Base-by-base conservation (phyloP, 2,113 vertebrate genomes). In the Bostrychus sinensis region DNA sequence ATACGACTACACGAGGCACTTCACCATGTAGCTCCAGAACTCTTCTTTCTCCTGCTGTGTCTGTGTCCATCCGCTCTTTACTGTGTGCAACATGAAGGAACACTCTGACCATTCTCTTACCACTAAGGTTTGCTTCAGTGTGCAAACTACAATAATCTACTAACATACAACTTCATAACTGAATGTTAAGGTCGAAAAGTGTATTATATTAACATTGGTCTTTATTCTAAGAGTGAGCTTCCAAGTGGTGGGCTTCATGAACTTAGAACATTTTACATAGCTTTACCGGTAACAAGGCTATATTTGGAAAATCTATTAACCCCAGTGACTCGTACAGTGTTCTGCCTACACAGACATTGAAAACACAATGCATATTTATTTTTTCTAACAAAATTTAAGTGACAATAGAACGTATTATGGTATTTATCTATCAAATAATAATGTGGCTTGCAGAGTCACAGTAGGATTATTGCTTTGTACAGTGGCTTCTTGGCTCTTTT, bases 1-100 rank as follows among this genome's bases (percentile, higher is more conserved):
- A 84, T 99, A 99, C 38, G 97, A 99, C 89, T 99, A 98, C 91
- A 99, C 97, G 0, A 94, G 96, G 87, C 95, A 99, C 87, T 99
- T 99, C 91, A 98, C 95, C 8, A 99, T 99, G 97, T 98, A 95
- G 94, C 67, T 62, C 3, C 26, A 37, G 37, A 26, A 10, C 36
- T 4, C 48, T 63, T 23, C 6, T 58, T 16, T 39, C 32, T 56
- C 51, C 53, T 63, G 25, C n/a, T 42, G 11, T 34, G 19, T 13
- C 37, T 19, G 54, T 56, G 28, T 23, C 1, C 25, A 32, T 70
- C 63, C 2, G 20, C 54, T 48, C 50, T 26, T 25, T 59, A 46
- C 51, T 0, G 22, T 73, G 68, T 32, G 38, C 66, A 71, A 53
- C 56, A 50, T 26, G 17, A 67, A 55, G 61, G 19, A 69, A 46